Percentiles rank a stretch among this genome's conserved stretches.
phyloP scores from a whole-genome alignment of 1,140 invertebrate species.

The Sarcophaga peregrina region DNA sequence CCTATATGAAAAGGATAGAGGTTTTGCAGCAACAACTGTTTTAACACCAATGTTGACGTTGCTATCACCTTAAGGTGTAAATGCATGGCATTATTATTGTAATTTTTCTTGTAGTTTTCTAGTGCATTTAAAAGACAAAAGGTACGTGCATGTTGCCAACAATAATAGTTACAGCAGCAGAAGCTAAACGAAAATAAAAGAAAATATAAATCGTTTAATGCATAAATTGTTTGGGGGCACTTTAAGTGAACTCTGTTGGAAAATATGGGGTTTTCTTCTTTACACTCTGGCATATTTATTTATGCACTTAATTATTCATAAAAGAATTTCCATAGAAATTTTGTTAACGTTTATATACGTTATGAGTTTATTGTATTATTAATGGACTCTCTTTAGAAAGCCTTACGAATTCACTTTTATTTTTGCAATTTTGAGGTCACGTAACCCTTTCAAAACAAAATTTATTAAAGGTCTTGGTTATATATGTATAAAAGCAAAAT shows the following conservation, averaged over 20 bases:
- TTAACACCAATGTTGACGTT: neutral
- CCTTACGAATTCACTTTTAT: too few species aligned
- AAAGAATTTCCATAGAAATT: neutral
- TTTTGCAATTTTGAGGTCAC: too few species aligned
- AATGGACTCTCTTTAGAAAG: neutral
- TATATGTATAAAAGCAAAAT: too few species aligned
- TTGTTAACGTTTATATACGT: neutral
- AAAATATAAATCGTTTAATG: neutral
- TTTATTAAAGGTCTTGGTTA: too few species aligned
- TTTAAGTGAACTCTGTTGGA: conserved; percentile 1
- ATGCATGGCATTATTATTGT: neutral
- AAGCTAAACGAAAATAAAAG: too few species aligned
- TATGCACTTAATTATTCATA: neutral
- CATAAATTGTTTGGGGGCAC: conserved; percentile 7
- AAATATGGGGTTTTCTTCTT: neutral
- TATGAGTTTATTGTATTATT: neutral
- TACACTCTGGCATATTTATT: neutral
- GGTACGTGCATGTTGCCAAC: neutral
- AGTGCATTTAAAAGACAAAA: neutral
- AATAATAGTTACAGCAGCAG: too few species aligned
- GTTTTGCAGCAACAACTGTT: neutral
- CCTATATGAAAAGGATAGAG: too few species aligned
- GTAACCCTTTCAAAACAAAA: too few species aligned
- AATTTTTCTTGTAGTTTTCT: neutral
- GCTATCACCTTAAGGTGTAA: conserved; percentile 36